Evolutionary conservation across 2,888 invertebrate genomes (phyloP).

Genomic region (Pseudolycoriella hygida): DNA sequence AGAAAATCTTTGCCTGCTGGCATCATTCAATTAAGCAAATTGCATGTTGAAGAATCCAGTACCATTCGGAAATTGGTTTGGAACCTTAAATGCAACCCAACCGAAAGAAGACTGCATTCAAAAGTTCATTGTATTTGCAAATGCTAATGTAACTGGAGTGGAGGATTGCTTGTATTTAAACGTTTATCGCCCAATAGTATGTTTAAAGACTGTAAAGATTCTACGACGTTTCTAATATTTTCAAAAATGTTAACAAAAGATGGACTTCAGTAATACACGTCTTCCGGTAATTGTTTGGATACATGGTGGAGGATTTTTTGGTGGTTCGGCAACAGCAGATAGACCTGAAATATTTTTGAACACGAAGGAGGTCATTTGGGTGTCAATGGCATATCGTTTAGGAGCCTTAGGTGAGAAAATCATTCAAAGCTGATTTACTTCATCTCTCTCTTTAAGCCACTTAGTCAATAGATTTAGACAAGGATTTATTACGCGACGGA

Average conservation of each 20-base stretch:
- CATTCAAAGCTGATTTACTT: slow-evolving; percentile 30
- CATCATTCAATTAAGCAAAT: too few species aligned
- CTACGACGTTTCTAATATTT: too few species aligned
- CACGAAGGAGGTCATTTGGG: slow-evolving; percentile 8
- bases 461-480: too few species aligned
- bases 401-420: slow-evolving; percentile 24
- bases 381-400: slow-evolving; percentile 10
- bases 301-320: slow-evolving; percentile 10
- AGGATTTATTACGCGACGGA: too few species aligned
- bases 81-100: slow-evolving; percentile 18
- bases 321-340: slow-evolving; percentile 7
- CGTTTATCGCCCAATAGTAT: slow-evolving; percentile 8
- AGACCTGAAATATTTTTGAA: slow-evolving; percentile 13
- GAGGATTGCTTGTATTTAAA: slow-evolving; percentile 11
- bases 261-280: too few species aligned
- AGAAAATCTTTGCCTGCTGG: too few species aligned
- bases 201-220: too few species aligned
- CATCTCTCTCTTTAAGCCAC: too few species aligned
- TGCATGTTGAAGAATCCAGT: too few species aligned
- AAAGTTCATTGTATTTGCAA: slow-evolving; percentile 23
- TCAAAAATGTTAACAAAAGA: too few species aligned
- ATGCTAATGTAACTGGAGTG: slow-evolving; percentile 14
- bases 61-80: slow-evolving; percentile 15
- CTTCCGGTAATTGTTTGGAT: slow-evolving; percentile 11
- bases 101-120: slow-evolving; percentile 29